These are phyloP conservation scores for Maniola jurtina DNA, from an alignment of 1,140 invertebrate species.

Conservation along the genomic window DNA sequence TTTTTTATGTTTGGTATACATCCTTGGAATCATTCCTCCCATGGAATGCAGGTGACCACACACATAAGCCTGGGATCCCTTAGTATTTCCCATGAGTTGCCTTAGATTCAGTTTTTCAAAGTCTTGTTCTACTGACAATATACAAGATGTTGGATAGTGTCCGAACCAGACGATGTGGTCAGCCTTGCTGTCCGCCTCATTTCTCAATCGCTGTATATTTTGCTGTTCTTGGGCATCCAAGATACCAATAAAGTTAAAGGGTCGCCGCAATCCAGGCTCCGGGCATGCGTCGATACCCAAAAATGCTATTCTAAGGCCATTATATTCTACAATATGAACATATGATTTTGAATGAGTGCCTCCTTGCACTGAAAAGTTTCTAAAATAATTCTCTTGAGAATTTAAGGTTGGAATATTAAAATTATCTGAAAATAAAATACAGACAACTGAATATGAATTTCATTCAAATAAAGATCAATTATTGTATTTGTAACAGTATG, in stretches of 20 bases:
- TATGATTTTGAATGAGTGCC: slow-evolving; percentile 86
- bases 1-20: slow-evolving; percentile 92
- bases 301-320: slow-evolving; percentile 85
- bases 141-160: slow-evolving; percentile 95
- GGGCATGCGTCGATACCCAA: slow-evolving; percentile 93
- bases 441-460: background rate
- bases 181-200: slow-evolving; percentile 56
- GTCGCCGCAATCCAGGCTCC: slow-evolving; percentile 90
- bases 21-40: slow-evolving; percentile 87
- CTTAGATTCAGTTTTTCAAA: slow-evolving; percentile 77
- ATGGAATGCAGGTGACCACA: slow-evolving; percentile 95
- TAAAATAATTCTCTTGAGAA: slow-evolving; percentile 88
- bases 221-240: slow-evolving; percentile 83
- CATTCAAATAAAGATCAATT: no score
- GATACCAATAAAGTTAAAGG: slow-evolving; percentile 95
- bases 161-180: slow-evolving; percentile 85
- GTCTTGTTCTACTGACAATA: slow-evolving; percentile 81
- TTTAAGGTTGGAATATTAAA: slow-evolving; percentile 88
- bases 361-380: slow-evolving; percentile 91
- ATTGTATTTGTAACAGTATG: no score
- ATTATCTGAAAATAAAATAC: slow-evolving; percentile 84
- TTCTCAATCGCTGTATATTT: slow-evolving; percentile 73
- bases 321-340: slow-evolving; percentile 82
- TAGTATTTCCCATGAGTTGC: slow-evolving; percentile 78
- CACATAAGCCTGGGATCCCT: slow-evolving; percentile 83